A percentile compares a stretch with the other conserved stretches of the same genome.
These are phyloP conservation scores for Onychostoma macrolepis DNA, from an alignment of 2,113 vertebrate genomes.

Conservation along the genomic window DNA sequence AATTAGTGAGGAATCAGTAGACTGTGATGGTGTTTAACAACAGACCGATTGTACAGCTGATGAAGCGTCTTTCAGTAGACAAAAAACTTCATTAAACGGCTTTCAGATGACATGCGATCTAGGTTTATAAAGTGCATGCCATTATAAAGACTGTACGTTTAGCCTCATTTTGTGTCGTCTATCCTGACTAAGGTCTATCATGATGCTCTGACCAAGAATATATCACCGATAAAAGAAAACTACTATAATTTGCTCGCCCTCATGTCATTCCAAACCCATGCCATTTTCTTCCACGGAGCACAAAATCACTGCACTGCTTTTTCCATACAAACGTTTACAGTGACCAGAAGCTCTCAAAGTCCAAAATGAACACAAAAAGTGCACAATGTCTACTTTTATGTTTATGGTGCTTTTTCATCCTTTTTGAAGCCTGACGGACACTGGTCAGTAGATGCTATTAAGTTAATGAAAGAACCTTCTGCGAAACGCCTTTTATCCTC, in stretches of 20 bases:
- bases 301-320: not conserved
- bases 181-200: not conserved
- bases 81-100: not conserved
- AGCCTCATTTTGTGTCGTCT: not conserved
- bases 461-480: not conserved
- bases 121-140: not conserved
- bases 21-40: too few relatives aligned
- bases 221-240: conserved; percentile 15
- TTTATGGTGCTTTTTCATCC: not conserved
- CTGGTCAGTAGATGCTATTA: not conserved
- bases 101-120: not conserved
- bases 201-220: not conserved
- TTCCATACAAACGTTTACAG: too few relatives aligned
- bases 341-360: not conserved
- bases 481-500: not conserved
- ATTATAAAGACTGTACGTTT: not conserved
- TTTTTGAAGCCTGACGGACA: not conserved
- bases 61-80: not conserved
- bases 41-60: not conserved
- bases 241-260: conserved; percentile 2
- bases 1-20: too few relatives aligned
- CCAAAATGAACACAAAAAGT: not conserved
- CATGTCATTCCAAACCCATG: too few relatives aligned
- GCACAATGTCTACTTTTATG: not conserved
- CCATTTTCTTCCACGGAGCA: not conserved